Conservation (phyloP, 2,888 invertebrate species). For the Mesorhabditis belari region DNA sequence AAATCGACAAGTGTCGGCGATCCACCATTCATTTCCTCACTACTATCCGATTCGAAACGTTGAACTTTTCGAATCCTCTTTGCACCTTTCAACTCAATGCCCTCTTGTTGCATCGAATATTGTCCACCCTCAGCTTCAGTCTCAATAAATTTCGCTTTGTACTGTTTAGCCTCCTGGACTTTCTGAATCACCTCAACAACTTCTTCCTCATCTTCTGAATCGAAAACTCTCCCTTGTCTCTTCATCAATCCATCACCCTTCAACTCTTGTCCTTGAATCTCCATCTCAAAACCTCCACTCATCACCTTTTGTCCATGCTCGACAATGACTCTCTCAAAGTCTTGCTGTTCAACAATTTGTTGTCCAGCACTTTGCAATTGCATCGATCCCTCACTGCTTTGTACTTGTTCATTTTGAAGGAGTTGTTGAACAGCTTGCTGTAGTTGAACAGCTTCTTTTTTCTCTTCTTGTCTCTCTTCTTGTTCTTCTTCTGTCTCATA, state of each 20-base stretch:
- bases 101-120: slow-evolving; percentile 29
- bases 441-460: background rate
- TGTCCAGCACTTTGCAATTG: slow-evolving; percentile 1
- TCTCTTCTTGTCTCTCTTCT: too few relatives aligned
- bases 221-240: slow-evolving; percentile 18
- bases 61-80: slow-evolving; percentile 15
- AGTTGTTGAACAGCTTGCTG: background rate
- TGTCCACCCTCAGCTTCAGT: slow-evolving; percentile 37
- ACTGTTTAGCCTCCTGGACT: background rate
- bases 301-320: slow-evolving; percentile 20
- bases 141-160: slow-evolving; percentile 6
- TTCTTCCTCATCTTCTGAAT: slow-evolving; percentile 33
- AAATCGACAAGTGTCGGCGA: slow-evolving; percentile 36
- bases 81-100: slow-evolving; percentile 8
- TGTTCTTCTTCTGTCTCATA: slow-evolving; percentile 13
- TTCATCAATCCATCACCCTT: slow-evolving; percentile 30
- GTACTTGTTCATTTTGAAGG: too few relatives aligned
- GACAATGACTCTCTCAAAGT: slow-evolving; percentile 1
- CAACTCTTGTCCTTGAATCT: slow-evolving; percentile 30
- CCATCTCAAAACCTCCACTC: slow-evolving; percentile 28
- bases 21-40: slow-evolving; percentile 31
- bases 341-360: slow-evolving; percentile 4
- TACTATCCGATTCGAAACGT: slow-evolving; percentile 23
- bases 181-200: background rate
- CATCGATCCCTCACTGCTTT: too few relatives aligned